Evolutionary conservation across 2,888 invertebrate genomes (phyloP).

Genomic region (Hypercompe scribonia): DNA sequence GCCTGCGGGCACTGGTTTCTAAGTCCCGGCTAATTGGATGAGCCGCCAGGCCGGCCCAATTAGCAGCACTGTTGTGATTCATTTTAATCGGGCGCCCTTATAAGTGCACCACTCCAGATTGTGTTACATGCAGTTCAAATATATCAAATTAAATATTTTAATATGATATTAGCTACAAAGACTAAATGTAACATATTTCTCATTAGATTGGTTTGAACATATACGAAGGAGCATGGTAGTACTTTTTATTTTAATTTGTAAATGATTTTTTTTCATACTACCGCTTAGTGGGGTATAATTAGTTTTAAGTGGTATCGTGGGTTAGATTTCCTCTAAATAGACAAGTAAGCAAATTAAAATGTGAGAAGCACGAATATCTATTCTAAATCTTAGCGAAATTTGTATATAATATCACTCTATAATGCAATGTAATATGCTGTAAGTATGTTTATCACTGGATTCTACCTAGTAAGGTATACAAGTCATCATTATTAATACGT

Average conservation of each 20-base stretch:
- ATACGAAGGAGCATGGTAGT: not conserved
- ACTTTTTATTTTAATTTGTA: not conserved
- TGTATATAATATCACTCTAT: too few relatives aligned
- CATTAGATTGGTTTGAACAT: not conserved
- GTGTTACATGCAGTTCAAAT: conserved; percentile 34
- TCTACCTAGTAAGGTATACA: not conserved
- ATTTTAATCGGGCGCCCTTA: conserved; percentile 84
- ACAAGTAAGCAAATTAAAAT: not conserved
- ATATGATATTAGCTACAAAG: not conserved
- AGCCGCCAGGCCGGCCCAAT: conserved; percentile 79
- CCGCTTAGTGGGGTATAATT: too few relatives aligned
- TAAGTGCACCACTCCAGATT: conserved; percentile 64
- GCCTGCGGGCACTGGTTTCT: conserved; percentile 80
- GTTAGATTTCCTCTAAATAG: not conserved
- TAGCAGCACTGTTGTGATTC: conserved; percentile 83
- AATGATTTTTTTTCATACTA: not conserved
- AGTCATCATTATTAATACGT: not conserved
- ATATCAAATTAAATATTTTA: conserved; percentile 2
- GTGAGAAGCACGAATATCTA: not conserved
- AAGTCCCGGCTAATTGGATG: conserved; percentile 86
- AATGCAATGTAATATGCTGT: too few relatives aligned
- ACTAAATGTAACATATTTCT: not conserved
- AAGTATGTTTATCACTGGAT: not conserved
- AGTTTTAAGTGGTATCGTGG: not conserved
- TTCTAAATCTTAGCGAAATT: not conserved